Base-by-base conservation (phyloP, 2,113 vertebrate genomes). In the Cyprinodon tularosa region DNA sequence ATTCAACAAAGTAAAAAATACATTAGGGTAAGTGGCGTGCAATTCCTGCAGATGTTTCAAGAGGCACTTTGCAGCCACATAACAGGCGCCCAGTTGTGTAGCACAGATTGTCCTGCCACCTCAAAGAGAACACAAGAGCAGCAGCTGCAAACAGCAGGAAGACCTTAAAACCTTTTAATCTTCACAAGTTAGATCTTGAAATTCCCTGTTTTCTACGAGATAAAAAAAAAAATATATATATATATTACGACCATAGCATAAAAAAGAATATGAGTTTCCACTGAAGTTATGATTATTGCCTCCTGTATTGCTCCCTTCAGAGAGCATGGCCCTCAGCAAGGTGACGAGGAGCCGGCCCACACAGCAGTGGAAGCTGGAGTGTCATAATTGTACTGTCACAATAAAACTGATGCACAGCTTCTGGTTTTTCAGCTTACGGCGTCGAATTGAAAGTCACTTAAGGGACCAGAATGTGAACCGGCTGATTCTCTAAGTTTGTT, bases 371-470 rank as follows among this genome's bases (percentile, higher is more conserved):
- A 87, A 89, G 82, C 72, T 36, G 78, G 71, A 83, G 87, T 84
- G 89, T 92, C 81, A 90, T 90, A 89, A 92, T 92, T 88, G 84
- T 87, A 78, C 83, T 90, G 88, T 88, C 89, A 85, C 85, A 81
- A 91, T 93, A 92, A 92, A 93, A 91, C 77, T 91, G 88, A 92
- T 90, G 86, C 74, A 90, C 72, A 74, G 88, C 85, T 82, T 86
- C 84, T 74, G 77, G 79, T 77, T 86, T 29, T 77, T 84, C 84
- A 76, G 48, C 89, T 88, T 86, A 88, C 73, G 76, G 74, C 66
- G 29, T 65, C 37, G 81, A 76, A 66, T 80, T 76, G 81, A 78
- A 84, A 85, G 71, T 72, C 65, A 62, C 76, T 62, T 77, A 82
- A 80, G 62, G 68, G 78, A 65, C 80, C 65, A 3, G 13, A 6